phyloP scores from a whole-genome alignment of 1,140 invertebrate genomes.

The Ceratina calcarata region DNA sequence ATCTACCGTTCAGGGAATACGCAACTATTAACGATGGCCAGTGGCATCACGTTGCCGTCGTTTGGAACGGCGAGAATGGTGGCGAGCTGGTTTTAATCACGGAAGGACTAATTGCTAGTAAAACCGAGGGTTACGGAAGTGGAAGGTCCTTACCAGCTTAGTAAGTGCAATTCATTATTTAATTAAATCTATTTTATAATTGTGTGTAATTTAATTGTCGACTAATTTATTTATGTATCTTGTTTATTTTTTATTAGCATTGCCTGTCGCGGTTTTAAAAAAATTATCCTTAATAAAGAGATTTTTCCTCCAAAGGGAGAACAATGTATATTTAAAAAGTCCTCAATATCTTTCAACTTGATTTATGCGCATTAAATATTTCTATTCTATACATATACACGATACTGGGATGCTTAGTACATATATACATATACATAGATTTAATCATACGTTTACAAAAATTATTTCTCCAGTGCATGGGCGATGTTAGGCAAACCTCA shows the following conservation, averaged over 20 bases:
- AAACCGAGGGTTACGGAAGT: constrained; percentile 91
- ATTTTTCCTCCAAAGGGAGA: too few relatives aligned
- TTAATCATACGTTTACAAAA: background rate
- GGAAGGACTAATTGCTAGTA: constrained; percentile 95
- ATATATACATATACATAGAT: background rate
- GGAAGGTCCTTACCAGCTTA: constrained; percentile 89
- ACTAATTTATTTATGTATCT: background rate
- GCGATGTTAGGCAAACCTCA: constrained; percentile 94
- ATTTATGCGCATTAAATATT: too few relatives aligned
- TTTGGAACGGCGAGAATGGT: constrained; percentile 93
- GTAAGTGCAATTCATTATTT: constrained; percentile 81
- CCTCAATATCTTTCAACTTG: too few relatives aligned
- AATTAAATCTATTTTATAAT: background rate
- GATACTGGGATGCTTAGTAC: too few relatives aligned
- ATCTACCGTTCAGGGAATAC: constrained; percentile 93
- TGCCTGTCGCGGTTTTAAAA: too few relatives aligned
- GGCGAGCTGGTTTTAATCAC: constrained; percentile 93
- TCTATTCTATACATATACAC: too few relatives aligned
- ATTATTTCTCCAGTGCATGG: constrained; percentile 87
- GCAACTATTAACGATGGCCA: constrained; percentile 97
- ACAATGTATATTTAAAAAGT: too few relatives aligned
- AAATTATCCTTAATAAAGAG: too few relatives aligned
- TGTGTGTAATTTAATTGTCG: too few relatives aligned
- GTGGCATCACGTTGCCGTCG: constrained; percentile 97
- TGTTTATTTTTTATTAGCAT: constrained; percentile 27